Percentiles rank a stretch among this genome's conserved stretches.
Evolutionary conservation across 2,797 vertebrate genomes (phyloP).

Genomic region (Lepus townsendii): DNA sequence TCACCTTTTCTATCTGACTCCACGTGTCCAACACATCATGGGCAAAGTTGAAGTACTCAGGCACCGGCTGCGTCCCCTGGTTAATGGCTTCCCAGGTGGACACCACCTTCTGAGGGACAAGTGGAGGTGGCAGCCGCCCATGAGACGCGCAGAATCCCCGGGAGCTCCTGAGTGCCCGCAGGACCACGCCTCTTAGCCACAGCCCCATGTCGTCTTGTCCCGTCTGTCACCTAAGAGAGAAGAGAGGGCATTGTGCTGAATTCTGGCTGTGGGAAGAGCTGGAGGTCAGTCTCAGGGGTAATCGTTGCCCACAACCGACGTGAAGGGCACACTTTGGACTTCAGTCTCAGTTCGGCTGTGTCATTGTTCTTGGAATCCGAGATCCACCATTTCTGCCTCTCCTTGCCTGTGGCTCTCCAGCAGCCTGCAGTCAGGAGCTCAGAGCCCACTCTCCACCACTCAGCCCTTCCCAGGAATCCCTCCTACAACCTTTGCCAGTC

Average conservation of each 20-base stretch:
- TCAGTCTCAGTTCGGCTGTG: not conserved
- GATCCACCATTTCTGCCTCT: not conserved
- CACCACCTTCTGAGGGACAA: slow-evolving; percentile 84
- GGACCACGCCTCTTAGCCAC: not conserved
- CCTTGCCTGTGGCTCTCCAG: not conserved
- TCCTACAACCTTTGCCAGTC: not conserved
- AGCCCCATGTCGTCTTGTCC: not conserved
- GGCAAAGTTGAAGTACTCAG: slow-evolving; percentile 92
- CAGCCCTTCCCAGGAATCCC: not conserved
- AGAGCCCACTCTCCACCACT: not conserved
- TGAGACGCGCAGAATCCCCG: not conserved
- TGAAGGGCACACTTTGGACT: too few species aligned
- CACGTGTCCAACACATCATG: slow-evolving; percentile 90
- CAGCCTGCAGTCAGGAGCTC: not conserved
- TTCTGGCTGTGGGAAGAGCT: not conserved
- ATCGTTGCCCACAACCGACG: rapidly evolving
- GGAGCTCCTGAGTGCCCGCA: not conserved
- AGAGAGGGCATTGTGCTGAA: not conserved
- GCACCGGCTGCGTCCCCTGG: slow-evolving; percentile 81
- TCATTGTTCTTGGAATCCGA: not conserved
- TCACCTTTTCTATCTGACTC: slow-evolving; percentile 90
- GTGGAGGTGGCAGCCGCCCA: not conserved
- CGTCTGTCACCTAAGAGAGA: slow-evolving; percentile 34
- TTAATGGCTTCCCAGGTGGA: slow-evolving; percentile 88
- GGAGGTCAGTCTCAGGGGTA: not conserved